phyloP scores from a whole-genome alignment of 2,888 invertebrate genomes.

The Orgyia antiqua region DNA sequence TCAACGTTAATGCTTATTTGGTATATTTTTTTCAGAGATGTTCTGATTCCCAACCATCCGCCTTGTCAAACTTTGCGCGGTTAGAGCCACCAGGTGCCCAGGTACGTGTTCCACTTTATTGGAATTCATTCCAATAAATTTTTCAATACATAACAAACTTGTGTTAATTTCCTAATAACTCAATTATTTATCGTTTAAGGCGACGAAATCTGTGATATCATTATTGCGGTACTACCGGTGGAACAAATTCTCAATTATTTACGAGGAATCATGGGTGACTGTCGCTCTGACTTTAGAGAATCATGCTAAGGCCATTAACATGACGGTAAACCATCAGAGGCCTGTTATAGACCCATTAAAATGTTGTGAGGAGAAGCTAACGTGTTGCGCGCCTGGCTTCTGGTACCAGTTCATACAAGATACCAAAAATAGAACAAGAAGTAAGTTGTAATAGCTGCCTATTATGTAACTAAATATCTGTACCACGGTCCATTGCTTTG shows the following conservation, averaged over 20 bases:
- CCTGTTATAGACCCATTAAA: conserved; percentile 84
- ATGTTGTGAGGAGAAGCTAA: conserved; percentile 86
- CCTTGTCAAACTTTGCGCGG: conserved; percentile 93
- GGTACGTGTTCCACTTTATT: too few species aligned
- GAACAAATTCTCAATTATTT: conserved; percentile 94
- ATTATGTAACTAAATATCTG: too few species aligned
- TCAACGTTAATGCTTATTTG: conserved; percentile 9
- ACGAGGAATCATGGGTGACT: conserved; percentile 88
- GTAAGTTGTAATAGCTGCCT: too few species aligned
- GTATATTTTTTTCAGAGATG: conserved; percentile 87
- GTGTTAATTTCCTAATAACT: too few species aligned
- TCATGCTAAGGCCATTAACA: conserved; percentile 86
- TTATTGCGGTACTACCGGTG: conserved; percentile 94
- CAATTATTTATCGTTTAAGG: too few species aligned
- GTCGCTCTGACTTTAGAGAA: conserved; percentile 89
- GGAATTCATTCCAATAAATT: too few species aligned
- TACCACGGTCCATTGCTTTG: too few species aligned
- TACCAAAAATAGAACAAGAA: conserved; percentile 91
- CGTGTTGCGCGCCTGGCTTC: conserved; percentile 87
- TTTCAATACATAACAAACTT: too few species aligned
- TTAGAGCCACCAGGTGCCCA: conserved; percentile 96
- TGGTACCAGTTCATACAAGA: conserved; percentile 92
- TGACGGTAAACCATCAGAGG: conserved; percentile 89
- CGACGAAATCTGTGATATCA: conserved; percentile 95
- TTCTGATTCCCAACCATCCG: conserved; percentile 92